Base-by-base conservation (phyloP, 2,888 invertebrate species). In the Molorchus minor region DNA sequence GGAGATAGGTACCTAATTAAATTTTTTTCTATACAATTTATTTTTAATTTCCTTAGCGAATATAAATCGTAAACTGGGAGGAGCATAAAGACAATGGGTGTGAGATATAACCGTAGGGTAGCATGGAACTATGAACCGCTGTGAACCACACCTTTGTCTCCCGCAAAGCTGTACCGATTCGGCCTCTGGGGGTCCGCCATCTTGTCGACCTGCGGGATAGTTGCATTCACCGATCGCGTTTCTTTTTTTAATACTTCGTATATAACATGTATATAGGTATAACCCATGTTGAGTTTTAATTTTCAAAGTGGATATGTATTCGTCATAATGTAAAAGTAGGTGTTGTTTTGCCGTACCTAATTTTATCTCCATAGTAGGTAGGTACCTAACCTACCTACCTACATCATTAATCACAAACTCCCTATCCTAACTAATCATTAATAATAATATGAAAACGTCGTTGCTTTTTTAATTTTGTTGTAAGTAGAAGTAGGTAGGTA, bases 51-150 rank as follows among this genome's bases (percentile, higher is more conserved):
- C 46, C 15, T 38, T 25, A 38, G 49, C 17, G 49, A 49, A 29
- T 38, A 29, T 49, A 17, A 16, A 49, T 40, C 15, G 25, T 49
- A 21, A 38, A 62, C 67, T 74, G 74, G 75, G 75, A 74, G 75
- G 76, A 75, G 74, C 75, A 56, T 71, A 71, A 73, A 75, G 75
- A 76, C 75, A 76, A 76, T 75, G 75, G 76, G 73, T 75, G 75
- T 74, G 71, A 72, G 67, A 51, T 61, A n/a, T n/a, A 71, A 66
- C 70, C 67, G 69, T 71, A 71, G 73, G 73, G 74, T 75, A 71
- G 71, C 71, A 65, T 68, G 67, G 57, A 67, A 64, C 69, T 64
- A 62, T 60, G 55, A 56, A 54, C 43, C 54, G 51, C 60, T 58
- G 58, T 25, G 73, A 70, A 75, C 74, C 75, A 75, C 75, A 75